Conservation (phyloP, 2,797 vertebrate genomes). For the Eidolon dupreanum region DNA sequence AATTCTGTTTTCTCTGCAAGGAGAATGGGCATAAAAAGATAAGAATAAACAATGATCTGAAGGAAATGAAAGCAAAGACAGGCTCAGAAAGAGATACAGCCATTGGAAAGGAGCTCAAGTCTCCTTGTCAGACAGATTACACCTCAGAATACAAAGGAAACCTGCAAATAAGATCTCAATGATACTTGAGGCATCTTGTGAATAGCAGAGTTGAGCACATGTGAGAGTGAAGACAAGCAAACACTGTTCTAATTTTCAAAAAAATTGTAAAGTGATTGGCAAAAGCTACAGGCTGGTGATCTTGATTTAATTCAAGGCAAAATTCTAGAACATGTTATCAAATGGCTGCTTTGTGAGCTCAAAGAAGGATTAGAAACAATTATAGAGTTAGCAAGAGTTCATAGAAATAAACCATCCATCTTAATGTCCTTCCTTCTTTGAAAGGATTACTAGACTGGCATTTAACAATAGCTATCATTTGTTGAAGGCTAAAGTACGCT, state of each 20-base stretch:
- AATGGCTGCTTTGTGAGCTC: constrained; percentile 41
- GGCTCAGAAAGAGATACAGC: background rate
- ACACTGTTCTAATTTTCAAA: constrained; percentile 17
- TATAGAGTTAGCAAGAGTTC: constrained; percentile 14
- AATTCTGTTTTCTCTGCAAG: background rate
- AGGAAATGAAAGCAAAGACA: background rate
- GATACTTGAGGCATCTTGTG: background rate
- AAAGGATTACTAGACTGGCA: constrained; percentile 9
- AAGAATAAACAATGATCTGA: background rate
- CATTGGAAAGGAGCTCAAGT: background rate
- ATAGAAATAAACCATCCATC: constrained; percentile 18
- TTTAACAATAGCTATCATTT: background rate
- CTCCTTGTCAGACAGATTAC: background rate
- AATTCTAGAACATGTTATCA: constrained; percentile 66
- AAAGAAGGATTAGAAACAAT: constrained; percentile 48
- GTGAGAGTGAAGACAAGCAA: constrained; percentile 34
- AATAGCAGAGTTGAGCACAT: background rate
- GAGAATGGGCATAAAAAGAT: background rate
- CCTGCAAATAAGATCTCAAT: background rate
- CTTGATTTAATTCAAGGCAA: constrained; percentile 42
- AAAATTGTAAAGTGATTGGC: constrained; percentile 1
- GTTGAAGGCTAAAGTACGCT: background rate
- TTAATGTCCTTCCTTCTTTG: background rate
- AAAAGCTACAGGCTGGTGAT: constrained; percentile 54
- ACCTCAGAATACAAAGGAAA: constrained; percentile 20